Evolutionary conservation across 2,888 invertebrate genomes (phyloP), one percentile per base, ranked within the genome.

Genomic region (Rotaria socialis): DNA sequence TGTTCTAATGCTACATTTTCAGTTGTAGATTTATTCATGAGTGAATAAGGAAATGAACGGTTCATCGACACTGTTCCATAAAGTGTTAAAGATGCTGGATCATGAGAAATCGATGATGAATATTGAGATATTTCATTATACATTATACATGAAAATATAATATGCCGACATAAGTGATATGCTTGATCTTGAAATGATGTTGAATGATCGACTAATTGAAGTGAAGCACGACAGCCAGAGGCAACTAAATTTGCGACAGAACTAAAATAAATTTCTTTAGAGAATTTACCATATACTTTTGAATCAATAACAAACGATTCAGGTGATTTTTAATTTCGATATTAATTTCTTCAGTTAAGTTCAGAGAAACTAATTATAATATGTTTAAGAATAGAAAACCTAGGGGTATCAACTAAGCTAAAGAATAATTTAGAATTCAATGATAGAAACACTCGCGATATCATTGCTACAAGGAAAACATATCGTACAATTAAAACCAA

Each of bases 201-300:
- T 24, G 80, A 24, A 47, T 80, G 80, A 47, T 80, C 24, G 11
- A 80, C 80, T 24, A 80, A 47, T 80, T 80, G 80, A n/a, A 80
- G 47, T n/a, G 80, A 80, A 47, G 80, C 80, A 80, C 80, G 80
- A 47, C 80, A 80, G 47, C 80, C 80, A 0, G 43, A 80, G n/a
- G 80, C 80, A n/a, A 80, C 80, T 3, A 80, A 24, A 80, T 80
- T 80, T n/a, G 80, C 80, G 47, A 80, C 80, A n/a, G 80, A 80
- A 3, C 80, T 80, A 80, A 41, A 67, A 35, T 27, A 67, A 67
- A 67, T 35, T 35, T 35, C 35, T 35, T 35, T 35, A 35, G 2
- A 35, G 35, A 35, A 35, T 35, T 35, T 35, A 35, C 35, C 35
- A 47, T 47, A 47, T 47, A 52, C 14, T 52, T 16, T 35, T 35